Evolutionary conservation across 1,140 invertebrate genomes (phyloP).

Genomic region (Apocrypta bakeri): DNA sequence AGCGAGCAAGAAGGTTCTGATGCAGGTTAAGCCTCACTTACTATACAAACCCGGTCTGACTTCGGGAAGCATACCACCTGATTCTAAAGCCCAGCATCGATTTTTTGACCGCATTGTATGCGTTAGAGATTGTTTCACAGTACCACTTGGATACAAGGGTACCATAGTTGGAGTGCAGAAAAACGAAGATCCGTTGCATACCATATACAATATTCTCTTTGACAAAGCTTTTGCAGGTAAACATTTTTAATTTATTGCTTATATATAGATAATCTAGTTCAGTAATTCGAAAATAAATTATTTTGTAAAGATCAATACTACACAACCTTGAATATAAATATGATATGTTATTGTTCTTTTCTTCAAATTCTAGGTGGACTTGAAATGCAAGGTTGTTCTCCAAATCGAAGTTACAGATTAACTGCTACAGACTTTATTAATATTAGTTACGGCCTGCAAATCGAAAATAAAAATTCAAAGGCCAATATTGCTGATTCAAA

Average conservation of each 20-base stretch:
- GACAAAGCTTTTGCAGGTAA: constrained; percentile 80
- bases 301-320: background rate
- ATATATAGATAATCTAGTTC: background rate
- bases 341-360: background rate
- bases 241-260: background rate
- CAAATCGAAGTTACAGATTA: constrained; percentile 75
- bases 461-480: constrained; percentile 67
- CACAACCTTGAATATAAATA: background rate
- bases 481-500: background rate
- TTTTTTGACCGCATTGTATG: constrained; percentile 91
- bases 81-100: constrained; percentile 78
- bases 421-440: constrained; percentile 78
- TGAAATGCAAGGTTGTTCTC: constrained; percentile 73
- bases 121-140: constrained; percentile 81
- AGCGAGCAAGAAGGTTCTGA: constrained; percentile 75
- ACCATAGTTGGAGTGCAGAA: constrained; percentile 85
- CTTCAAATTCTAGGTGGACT: constrained; percentile 78
- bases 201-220: constrained; percentile 84
- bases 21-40: constrained; percentile 87
- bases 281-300: background rate
- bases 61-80: constrained; percentile 74
- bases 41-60: constrained; percentile 73
- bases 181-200: constrained; percentile 72
- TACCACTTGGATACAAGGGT: constrained; percentile 88
- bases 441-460: constrained; percentile 74